Percentiles rank a stretch among this genome's conserved stretches.
Conservation (phyloP, 2,888 invertebrate genomes). For the Xestobium rufovillosum region DNA sequence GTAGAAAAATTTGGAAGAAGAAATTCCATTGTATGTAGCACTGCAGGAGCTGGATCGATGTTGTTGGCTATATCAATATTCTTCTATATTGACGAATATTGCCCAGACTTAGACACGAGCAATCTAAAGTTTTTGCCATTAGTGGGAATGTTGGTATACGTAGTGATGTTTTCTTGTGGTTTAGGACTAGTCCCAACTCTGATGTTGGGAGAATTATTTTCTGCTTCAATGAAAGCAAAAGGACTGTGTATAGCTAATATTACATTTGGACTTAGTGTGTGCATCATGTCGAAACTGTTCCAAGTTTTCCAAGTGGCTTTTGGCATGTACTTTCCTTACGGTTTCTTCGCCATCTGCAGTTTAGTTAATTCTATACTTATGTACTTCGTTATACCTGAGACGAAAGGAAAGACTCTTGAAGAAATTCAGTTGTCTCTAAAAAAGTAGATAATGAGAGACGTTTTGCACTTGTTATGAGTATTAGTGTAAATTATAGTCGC, state of each 20-base stretch:
- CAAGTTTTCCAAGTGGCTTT: constrained; percentile 28
- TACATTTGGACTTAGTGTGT: constrained; percentile 25
- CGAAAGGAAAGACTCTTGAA: constrained; percentile 37
- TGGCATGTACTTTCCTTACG: constrained; percentile 21
- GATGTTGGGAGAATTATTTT: constrained; percentile 33
- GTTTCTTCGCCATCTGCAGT: not conserved
- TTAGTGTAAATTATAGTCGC: too few species aligned
- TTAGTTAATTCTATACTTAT: not conserved
- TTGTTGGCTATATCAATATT: constrained; percentile 26
- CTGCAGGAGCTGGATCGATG: constrained; percentile 23
- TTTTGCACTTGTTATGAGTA: too few species aligned
- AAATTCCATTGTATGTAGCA: constrained; percentile 26
- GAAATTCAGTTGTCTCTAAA: constrained; percentile 37
- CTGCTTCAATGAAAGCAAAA: constrained; percentile 33
- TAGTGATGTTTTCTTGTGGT: constrained; percentile 28
- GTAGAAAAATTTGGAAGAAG: constrained; percentile 27
- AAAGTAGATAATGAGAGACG: too few species aligned
- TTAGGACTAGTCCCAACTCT: constrained; percentile 32
- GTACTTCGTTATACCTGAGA: constrained; percentile 25
- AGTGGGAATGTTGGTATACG: constrained; percentile 29
- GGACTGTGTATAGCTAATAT: constrained; percentile 29
- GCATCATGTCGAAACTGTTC: constrained; percentile 30
- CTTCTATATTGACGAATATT: constrained; percentile 26
- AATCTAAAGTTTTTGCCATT: constrained; percentile 32
- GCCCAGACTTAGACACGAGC: constrained; percentile 23